Conservation (phyloP, 2,888 invertebrate genomes). For the Tricholauxania praeusta region DNA sequence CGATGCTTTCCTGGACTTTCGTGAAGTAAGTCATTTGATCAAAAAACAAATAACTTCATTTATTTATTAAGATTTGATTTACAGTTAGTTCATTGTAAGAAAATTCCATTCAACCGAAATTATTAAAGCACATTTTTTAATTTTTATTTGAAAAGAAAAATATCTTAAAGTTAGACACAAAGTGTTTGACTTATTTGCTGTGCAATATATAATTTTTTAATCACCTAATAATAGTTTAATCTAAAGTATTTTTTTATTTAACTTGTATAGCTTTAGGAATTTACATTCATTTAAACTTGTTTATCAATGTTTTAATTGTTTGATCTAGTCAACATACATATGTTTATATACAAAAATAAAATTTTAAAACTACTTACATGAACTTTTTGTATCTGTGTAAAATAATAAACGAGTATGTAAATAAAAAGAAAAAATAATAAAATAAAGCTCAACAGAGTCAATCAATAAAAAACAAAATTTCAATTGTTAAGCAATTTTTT, state of each 20-base stretch:
- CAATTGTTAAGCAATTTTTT: background rate
- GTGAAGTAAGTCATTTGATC: no score
- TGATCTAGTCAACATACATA: slow-evolving; percentile 51
- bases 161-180: slow-evolving; percentile 21
- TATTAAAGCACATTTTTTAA: background rate
- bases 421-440: slow-evolving; percentile 22
- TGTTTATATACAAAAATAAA: slow-evolving; percentile 51
- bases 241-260: slow-evolving; percentile 17
- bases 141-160: slow-evolving; percentile 6
- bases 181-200: background rate
- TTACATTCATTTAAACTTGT: background rate
- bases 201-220: slow-evolving; percentile 7
- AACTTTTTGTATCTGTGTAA: slow-evolving; percentile 35
- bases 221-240: slow-evolving; percentile 11
- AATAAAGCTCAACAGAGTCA: slow-evolving; percentile 12
- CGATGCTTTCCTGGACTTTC: no score
- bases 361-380: slow-evolving; percentile 40
- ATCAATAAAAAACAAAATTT: slow-evolving; percentile 28
- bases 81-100: no score
- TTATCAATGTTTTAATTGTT: slow-evolving; percentile 29
- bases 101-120: no score
- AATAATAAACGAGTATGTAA: slow-evolving; percentile 28
- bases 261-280: no score
- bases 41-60: no score
- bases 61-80: no score